phyloP scores from a whole-genome alignment of 2,888 invertebrate species.

The Cheilosia soror region DNA sequence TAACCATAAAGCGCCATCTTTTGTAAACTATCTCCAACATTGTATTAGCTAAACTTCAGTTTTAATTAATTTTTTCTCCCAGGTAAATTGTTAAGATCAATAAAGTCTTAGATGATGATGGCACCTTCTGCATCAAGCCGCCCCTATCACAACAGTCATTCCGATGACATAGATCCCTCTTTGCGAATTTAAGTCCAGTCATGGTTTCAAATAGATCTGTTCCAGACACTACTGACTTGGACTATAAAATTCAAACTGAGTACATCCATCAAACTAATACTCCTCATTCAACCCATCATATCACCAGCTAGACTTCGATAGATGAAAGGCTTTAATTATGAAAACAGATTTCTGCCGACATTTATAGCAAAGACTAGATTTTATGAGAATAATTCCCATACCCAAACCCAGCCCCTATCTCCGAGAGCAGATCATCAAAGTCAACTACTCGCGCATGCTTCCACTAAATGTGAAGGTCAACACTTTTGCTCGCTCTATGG shows the following conservation, averaged over 20 bases:
- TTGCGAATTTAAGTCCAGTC: too few relatives aligned
- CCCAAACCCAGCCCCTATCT: background rate
- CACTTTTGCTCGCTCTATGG: background rate
- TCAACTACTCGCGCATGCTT: background rate
- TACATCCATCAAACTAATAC: background rate
- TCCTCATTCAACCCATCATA: background rate
- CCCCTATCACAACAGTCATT: too few relatives aligned
- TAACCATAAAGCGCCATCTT: too few relatives aligned
- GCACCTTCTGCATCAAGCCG: too few relatives aligned
- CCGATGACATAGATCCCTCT: too few relatives aligned
- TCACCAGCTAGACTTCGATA: background rate
- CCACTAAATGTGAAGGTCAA: constrained; percentile 41
- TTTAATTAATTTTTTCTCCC: too few relatives aligned
- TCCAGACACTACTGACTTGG: background rate
- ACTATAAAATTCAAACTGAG: background rate
- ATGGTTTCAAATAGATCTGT: too few relatives aligned
- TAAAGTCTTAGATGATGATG: too few relatives aligned
- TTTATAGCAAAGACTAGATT: constrained; percentile 15
- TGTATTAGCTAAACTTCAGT: too few relatives aligned
- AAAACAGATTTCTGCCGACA: constrained; percentile 11
- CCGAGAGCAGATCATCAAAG: background rate
- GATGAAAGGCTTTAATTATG: constrained; percentile 19
- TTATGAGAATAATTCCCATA: constrained; percentile 12
- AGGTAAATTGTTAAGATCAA: too few relatives aligned
- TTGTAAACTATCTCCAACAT: too few relatives aligned